Percentiles rank a stretch among this genome's conserved stretches.
These are phyloP conservation scores for Heliconius eleuchia DNA, from an alignment of 1,140 invertebrate species.

Conservation along the genomic window DNA sequence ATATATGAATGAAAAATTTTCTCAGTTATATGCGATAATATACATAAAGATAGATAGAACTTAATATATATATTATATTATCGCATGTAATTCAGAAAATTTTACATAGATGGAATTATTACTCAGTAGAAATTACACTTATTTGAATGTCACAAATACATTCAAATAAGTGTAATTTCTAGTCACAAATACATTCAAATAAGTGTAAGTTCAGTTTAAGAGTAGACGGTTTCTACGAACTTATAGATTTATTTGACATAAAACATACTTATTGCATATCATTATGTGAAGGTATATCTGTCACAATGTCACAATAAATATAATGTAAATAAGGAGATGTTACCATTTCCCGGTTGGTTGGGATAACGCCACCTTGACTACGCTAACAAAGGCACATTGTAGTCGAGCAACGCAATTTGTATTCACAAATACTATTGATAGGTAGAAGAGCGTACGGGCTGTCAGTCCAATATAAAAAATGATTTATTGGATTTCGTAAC, in stretches of 20 bases:
- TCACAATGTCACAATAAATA: background rate
- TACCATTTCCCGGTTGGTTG: slow-evolving; percentile 62
- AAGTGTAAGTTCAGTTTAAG: no score
- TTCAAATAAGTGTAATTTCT: no score
- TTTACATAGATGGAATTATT: no score
- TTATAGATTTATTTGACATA: background rate
- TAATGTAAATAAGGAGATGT: slow-evolving; percentile 50
- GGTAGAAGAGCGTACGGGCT: slow-evolving; percentile 49
- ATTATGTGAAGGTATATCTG: background rate
- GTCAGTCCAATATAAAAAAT: slow-evolving; percentile 32
- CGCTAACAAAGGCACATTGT: slow-evolving; percentile 58
- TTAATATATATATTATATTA: no score
- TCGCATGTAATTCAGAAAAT: no score
- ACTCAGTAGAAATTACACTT: no score
- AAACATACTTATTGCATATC: background rate
- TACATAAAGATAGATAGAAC: no score
- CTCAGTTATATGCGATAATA: no score
- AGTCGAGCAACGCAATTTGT: slow-evolving; percentile 50
- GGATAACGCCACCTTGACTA: slow-evolving; percentile 63
- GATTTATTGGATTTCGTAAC: background rate
- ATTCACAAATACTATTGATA: slow-evolving; percentile 53
- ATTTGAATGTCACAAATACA: no score
- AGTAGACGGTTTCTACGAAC: no score
- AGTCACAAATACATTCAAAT: no score
- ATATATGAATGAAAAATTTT: no score